Evolutionary conservation across 2,113 vertebrate genomes (phyloP), one percentile per base, ranked within the genome.

Genomic region (Mus spicilegus): DNA sequence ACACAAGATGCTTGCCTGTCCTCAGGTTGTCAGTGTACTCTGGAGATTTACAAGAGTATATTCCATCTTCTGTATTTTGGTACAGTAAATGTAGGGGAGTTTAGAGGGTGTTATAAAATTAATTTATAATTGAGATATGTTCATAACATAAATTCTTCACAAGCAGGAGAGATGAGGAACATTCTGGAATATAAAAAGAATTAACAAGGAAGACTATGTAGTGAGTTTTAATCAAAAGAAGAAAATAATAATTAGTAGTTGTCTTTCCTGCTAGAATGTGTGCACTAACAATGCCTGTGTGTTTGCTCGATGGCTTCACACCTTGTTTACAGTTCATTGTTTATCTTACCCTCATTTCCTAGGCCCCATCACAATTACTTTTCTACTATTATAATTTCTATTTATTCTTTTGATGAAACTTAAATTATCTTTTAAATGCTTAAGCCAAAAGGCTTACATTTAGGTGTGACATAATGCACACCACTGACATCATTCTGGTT

Each of bases 341-440:
- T 69, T 92, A 86, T 78, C 7, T 36, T 86, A 16, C 13, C 42
- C 16, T 77, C 46, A 46, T 56, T 80, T 46, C 39, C 69, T 73
- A 87, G 46, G 19, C 49, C 30, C 28, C 28, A 82, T 49, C 16
- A 63, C 28, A 81, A 72, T 63, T 20, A 26, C 39, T 30, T 81
- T 94, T 78, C 70, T 33, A 88, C 54, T 19, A 80, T 28, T 70
- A 13, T 65, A 78, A 85, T 89, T 72, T 42, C 0, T 84, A 36
- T 67, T 88, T 76, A 36, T n/a, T 58, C 28, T 87, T 84, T 69
- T 75, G 42, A 22, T 0, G 7, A 85, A 16, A 92, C 51, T 84
- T 90, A 69, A 89, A 93, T 75, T 80, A 77, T 72, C 82, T 93
- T 93, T 85, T 77, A 84, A 95, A 87, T 26, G 24, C 24, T 75